Evolutionary conservation across 2,888 invertebrate genomes (phyloP).

Genomic region (Itoplectis maculator): DNA sequence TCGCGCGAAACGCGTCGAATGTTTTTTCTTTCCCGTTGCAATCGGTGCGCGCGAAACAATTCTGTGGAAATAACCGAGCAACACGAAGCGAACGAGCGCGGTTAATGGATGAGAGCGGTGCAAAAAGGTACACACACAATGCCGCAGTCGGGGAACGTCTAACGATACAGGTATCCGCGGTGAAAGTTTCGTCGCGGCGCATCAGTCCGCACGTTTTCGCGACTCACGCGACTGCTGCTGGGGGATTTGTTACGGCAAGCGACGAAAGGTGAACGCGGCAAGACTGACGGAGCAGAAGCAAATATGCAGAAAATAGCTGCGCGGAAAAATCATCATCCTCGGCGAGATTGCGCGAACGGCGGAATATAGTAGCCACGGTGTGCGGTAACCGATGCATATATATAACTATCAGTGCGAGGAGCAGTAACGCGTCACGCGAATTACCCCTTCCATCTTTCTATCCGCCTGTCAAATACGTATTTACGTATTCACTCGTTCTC

Average conservation of each 20-base stretch:
- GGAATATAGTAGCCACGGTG: not conserved
- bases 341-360: constrained; percentile 34
- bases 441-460: too few species aligned
- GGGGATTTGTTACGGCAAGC: constrained; percentile 42
- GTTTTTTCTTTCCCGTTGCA: constrained; percentile 5
- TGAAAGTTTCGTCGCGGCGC: constrained; percentile 64
- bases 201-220: constrained; percentile 64
- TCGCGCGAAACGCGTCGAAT: not conserved
- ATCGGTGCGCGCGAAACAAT: constrained; percentile 29
- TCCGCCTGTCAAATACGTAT: constrained; percentile 44
- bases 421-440: constrained; percentile 17
- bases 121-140: not conserved
- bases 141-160: constrained; percentile 24
- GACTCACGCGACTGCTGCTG: constrained; percentile 49
- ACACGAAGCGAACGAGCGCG: not conserved
- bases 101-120: not conserved
- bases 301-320: constrained; percentile 9
- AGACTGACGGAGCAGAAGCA: not conserved
- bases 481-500: not conserved
- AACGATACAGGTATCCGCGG: constrained; percentile 55
- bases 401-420: not conserved
- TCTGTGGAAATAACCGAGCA: constrained; percentile 48
- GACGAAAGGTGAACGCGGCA: not conserved
- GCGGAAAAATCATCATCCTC: constrained; percentile 47
- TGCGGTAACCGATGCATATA: constrained; percentile 24